Conservation (phyloP, 2,888 invertebrate genomes). For the Scaptomyza caliginosa region DNA sequence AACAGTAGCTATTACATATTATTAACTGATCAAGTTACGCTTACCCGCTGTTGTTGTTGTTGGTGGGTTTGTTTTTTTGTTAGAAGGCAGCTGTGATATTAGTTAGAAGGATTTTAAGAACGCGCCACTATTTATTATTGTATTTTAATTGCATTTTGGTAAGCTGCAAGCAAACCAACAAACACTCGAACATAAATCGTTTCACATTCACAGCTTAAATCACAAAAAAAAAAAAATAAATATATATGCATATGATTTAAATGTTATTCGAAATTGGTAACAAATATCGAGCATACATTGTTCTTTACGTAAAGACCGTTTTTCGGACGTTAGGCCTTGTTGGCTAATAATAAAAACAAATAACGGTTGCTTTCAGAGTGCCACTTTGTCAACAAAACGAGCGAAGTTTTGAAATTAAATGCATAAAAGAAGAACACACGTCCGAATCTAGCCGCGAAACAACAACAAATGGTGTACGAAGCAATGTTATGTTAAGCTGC, state of each 20-base stretch:
- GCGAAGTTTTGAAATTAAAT: conserved; percentile 26
- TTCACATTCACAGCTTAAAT: conserved; percentile 35
- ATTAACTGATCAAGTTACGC: conserved; percentile 55
- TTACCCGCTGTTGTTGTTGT: conserved; percentile 42
- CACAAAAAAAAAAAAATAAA: conserved; percentile 15
- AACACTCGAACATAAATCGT: background rate
- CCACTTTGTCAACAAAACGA: conserved; percentile 30
- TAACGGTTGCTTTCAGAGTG: conserved; percentile 30
- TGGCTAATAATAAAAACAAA: conserved; percentile 31
- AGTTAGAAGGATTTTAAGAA: conserved; percentile 26
- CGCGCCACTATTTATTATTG: conserved; percentile 13
- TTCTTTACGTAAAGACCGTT: conserved; percentile 1
- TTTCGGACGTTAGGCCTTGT: background rate
- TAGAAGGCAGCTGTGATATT: conserved; percentile 28
- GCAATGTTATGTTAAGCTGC: conserved; percentile 44
- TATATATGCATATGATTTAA: conserved; percentile 2
- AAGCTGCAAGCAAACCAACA: conserved; percentile 11
- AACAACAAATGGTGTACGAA: conserved; percentile 44
- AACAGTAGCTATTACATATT: conserved; percentile 44
- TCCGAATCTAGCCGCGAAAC: conserved; percentile 48
- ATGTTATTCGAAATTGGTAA: conserved; percentile 39
- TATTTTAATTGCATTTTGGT: conserved; percentile 43
- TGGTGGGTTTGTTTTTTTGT: conserved; percentile 10
- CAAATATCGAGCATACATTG: conserved; percentile 16
- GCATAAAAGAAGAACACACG: conserved; percentile 22